Conservation (phyloP, 2,888 invertebrate genomes). For the Brachycybe producta region DNA sequence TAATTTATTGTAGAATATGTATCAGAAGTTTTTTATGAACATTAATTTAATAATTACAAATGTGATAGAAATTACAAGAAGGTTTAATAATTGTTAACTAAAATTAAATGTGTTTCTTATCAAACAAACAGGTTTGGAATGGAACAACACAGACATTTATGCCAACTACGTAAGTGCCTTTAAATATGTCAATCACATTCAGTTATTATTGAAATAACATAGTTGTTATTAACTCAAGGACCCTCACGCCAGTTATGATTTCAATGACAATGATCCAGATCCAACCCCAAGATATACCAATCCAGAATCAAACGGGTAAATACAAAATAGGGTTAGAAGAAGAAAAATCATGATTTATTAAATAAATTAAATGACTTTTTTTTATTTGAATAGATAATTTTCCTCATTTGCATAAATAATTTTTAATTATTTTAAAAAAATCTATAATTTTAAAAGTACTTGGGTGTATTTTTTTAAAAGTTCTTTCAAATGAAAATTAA, state of each 20-base stretch:
- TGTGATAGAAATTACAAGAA: not conserved
- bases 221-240: constrained; percentile 45
- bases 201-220: not conserved
- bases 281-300: constrained; percentile 47
- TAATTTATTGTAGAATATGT: too few species aligned
- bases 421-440: too few species aligned
- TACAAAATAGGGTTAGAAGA: too few species aligned
- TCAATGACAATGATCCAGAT: constrained; percentile 62
- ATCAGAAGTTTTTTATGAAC: not conserved
- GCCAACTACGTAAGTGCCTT: constrained; percentile 57
- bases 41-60: not conserved
- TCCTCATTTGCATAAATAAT: too few species aligned
- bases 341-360: not conserved
- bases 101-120: too few species aligned
- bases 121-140: constrained; percentile 48
- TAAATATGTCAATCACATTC: not conserved
- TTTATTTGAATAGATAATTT: too few species aligned
- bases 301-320: constrained; percentile 24
- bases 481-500: too few species aligned
- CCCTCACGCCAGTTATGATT: constrained; percentile 69
- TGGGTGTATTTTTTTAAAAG: too few species aligned
- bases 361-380: too few species aligned
- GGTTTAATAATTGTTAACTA: too few species aligned
- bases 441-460: too few species aligned
- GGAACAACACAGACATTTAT: constrained; percentile 61